Percentiles rank a stretch among this genome's conserved stretches.
Evolutionary conservation across 2,113 vertebrate species (phyloP).

Genomic region (Thomomys bottae): DNA sequence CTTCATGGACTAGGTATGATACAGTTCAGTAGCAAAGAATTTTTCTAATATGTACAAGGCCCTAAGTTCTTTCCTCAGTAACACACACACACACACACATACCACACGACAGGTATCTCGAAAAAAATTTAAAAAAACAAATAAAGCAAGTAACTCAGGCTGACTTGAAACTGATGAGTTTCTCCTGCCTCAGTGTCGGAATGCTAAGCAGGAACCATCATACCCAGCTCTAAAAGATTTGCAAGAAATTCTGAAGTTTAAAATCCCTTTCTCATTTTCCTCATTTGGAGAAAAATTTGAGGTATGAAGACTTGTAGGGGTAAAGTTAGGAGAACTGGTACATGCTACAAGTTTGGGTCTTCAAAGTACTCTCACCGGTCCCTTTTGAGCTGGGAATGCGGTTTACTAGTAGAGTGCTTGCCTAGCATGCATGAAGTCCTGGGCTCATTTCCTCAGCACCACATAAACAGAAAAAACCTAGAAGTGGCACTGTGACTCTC

Average conservation of each 20-base stretch:
- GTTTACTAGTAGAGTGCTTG: too few species aligned
- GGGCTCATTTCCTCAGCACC: too few species aligned
- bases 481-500: too few species aligned
- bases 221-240: neutral
- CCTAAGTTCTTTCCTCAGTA: neutral
- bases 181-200: neutral
- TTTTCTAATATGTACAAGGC: neutral
- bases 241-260: neutral
- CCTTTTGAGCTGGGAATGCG: too few species aligned
- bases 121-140: too few species aligned
- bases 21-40: neutral
- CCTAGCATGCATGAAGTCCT: too few species aligned
- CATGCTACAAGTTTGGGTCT: neutral
- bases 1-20: neutral
- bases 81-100: neutral
- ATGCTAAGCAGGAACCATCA: neutral
- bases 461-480: too few species aligned
- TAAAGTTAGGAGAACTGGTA: neutral
- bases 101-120: too few species aligned
- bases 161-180: neutral
- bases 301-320: neutral
- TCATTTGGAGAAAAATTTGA: neutral
- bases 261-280: slow-evolving; percentile 28
- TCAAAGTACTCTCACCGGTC: neutral
- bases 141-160: neutral